These are phyloP conservation scores for Luffia ferchaultella DNA, from an alignment of 2,888 invertebrate species.

Conservation along the genomic window DNA sequence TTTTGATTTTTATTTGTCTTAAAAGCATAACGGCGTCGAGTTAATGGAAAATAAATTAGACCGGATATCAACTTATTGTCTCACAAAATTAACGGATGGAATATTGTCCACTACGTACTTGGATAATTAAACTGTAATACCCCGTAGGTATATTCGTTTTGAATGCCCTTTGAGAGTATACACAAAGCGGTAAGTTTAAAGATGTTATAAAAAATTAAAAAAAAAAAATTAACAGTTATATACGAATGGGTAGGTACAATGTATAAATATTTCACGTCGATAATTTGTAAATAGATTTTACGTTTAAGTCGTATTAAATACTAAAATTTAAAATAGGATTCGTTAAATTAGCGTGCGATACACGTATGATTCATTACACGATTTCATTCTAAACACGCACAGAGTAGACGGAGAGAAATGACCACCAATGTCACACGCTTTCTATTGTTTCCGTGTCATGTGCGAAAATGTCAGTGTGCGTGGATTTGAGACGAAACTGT, in stretches of 20 bases:
- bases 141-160: not conserved
- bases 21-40: not conserved
- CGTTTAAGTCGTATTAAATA: too few relatives aligned
- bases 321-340: too few relatives aligned
- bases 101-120: not conserved
- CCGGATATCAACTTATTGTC: not conserved
- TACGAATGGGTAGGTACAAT: too few relatives aligned
- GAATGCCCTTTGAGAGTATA: not conserved
- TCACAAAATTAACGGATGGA: not conserved
- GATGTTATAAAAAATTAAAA: not conserved
- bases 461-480: conserved; percentile 21
- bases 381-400: not conserved
- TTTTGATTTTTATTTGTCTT: not conserved
- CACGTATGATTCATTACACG: not conserved
- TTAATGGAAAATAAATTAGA: not conserved
- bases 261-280: too few relatives aligned
- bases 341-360: not conserved
- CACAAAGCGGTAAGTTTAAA: not conserved
- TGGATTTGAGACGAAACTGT: conserved; percentile 32
- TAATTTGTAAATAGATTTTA: too few relatives aligned
- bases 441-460: conserved; percentile 41
- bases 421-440: conserved; percentile 32
- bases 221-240: not conserved
- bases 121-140: not conserved
- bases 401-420: conserved; percentile 7